Evolutionary conservation across 2,113 vertebrate species (phyloP), one percentile per base, ranked within the genome.

Genomic region (Dermatemys mawii): DNA sequence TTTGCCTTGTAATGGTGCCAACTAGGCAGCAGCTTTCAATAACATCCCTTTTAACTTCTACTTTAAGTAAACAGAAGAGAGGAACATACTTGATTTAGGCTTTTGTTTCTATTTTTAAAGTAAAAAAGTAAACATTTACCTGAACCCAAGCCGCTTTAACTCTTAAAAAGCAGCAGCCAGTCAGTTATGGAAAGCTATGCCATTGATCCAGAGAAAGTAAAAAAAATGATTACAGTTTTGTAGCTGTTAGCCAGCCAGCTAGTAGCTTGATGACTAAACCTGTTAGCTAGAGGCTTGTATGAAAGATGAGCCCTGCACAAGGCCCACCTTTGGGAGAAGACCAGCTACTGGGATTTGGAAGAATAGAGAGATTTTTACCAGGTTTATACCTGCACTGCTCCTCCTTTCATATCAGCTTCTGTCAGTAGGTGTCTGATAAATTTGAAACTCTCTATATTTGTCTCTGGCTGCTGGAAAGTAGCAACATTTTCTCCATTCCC

Each of bases 141-240:
- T 94, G 73, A 48, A 93, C 94, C 26, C 24, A 90, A 87, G 94
- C 82, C 84, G 95, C 89, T 81, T 87, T 0, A 1, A 48, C 80
- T 53, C 75, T 16, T 67, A 46, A 79, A 90, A 79, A 91, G 78
- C 93, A 93, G 81, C 86, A 93, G 54, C 78, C 86, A 55, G 90
- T 96, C 75, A 44, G 41, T 55, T 79, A 86, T 0, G 0, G 79
- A 93, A 85, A 86, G 75, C 84, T 83, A 26, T 29, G 50, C 79
- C 87, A 93, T 95, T 91, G 92, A 94, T 88, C 94, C 93, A 90
- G 73, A 95, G 89, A 4, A 2, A 86, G n/a, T n/a, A 83, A 95
- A 60, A 87, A 70, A 84, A 91, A 87, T 5, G 2, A 93, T 73
- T 94, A 86, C 55, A 93, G 87, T 78, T 90, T 84, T 87, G 84